These are phyloP conservation scores for Chrysemys picta DNA, from an alignment of 2,113 vertebrate species.

Conservation along the genomic window DNA sequence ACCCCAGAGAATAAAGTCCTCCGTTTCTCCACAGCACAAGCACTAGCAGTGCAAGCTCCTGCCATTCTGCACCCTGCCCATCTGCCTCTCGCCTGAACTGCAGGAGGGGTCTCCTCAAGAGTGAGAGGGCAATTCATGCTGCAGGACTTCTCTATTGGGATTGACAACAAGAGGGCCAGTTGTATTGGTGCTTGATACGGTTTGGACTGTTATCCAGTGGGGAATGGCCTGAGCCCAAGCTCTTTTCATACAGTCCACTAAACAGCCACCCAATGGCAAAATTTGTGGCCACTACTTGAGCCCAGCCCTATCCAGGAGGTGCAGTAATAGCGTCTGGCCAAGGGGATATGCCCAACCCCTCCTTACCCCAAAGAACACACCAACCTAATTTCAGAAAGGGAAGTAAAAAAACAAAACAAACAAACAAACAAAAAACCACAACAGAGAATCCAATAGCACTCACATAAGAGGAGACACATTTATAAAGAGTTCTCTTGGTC, in stretches of 20 bases:
- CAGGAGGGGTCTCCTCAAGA: not conserved
- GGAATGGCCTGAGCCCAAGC: not conserved
- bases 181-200: not conserved
- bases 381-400: not conserved
- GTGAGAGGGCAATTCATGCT: not conserved
- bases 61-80: not conserved
- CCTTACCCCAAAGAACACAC: not conserved
- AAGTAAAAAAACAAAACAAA: too few species aligned
- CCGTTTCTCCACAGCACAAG: not conserved
- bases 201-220: not conserved
- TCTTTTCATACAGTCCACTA: not conserved
- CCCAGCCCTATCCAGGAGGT: not conserved
- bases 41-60: not conserved
- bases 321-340: not conserved
- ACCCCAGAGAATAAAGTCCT: not conserved
- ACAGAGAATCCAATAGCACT: not conserved
- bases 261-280: not conserved
- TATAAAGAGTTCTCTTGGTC: not conserved
- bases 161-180: not conserved
- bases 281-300: not conserved
- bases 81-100: not conserved
- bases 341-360: not conserved
- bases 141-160: not conserved
- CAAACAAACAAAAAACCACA: too few species aligned
- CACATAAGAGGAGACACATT: not conserved